Evolutionary conservation across 23 tunicate species (phyloP).

Genomic region (Halocynthia aurantium): DNA sequence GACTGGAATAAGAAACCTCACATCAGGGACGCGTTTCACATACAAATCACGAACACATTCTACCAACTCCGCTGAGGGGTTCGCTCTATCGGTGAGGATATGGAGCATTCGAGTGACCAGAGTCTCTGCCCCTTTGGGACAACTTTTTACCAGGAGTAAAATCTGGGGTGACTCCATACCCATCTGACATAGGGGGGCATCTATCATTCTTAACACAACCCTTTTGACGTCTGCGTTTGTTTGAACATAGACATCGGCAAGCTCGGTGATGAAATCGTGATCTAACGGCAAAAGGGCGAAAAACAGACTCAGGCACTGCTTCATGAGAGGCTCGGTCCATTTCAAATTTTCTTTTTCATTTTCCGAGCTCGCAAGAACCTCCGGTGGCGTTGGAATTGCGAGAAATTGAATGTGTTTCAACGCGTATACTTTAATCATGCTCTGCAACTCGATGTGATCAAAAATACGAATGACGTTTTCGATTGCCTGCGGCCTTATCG

Average conservation of each 20-base stretch:
- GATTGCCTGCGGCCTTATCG: slow-evolving; percentile 37
- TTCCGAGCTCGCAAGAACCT: not conserved
- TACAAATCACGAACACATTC: slow-evolving; percentile 56
- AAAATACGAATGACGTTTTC: slow-evolving; percentile 33
- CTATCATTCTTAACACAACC: slow-evolving; percentile 58
- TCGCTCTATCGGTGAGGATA: slow-evolving; percentile 88
- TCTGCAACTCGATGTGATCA: slow-evolving; percentile 33
- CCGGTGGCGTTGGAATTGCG: slow-evolving; percentile 39
- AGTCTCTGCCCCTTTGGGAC: slow-evolving; percentile 96
- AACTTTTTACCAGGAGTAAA: slow-evolving; percentile 57
- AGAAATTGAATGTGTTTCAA: slow-evolving; percentile 37
- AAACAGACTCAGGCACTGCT: slow-evolving; percentile 68
- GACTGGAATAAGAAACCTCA: slow-evolving; percentile 91
- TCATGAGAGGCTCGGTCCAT: slow-evolving; percentile 77
- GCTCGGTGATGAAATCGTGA: slow-evolving; percentile 53
- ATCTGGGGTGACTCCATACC: slow-evolving; percentile 82
- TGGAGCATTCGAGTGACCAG: slow-evolving; percentile 92
- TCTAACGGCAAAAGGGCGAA: slow-evolving; percentile 63
- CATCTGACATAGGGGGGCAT: slow-evolving; percentile 73
- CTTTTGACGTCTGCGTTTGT: slow-evolving; percentile 76
- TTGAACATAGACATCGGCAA: slow-evolving; percentile 72
- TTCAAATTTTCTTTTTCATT: not conserved
- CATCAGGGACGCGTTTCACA: slow-evolving; percentile 81
- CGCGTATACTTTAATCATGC: slow-evolving; percentile 52
- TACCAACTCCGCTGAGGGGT: slow-evolving; percentile 62